Evolutionary conservation across 2,888 invertebrate species (phyloP).

Genomic region (Allacma fusca): DNA sequence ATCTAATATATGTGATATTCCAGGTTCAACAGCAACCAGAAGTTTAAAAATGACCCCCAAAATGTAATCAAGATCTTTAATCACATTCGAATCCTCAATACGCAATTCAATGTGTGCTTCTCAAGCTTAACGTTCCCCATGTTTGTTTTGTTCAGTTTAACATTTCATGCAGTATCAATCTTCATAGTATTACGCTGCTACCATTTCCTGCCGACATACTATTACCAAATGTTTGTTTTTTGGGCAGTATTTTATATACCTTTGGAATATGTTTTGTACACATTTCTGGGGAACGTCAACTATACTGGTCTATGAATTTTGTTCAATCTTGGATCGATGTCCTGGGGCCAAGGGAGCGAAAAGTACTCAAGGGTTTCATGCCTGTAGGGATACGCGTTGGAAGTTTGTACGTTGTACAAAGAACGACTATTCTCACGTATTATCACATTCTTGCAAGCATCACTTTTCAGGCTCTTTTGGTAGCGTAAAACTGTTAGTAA

Average conservation of each 20-base stretch:
- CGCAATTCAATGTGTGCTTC: conserved; percentile 5
- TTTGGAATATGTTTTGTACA: neutral
- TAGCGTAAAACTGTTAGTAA: neutral
- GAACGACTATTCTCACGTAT: conserved; percentile 3
- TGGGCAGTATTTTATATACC: neutral
- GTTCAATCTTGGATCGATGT: conserved; percentile 25
- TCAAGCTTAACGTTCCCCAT: neutral
- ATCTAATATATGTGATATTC: neutral
- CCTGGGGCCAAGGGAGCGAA: neutral
- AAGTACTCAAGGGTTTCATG: neutral
- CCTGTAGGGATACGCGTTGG: conserved; percentile 16
- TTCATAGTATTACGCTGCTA: too few relatives aligned
- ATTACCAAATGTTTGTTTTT: neutral
- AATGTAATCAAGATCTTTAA: neutral
- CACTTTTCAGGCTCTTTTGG: neutral
- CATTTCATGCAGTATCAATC: too few relatives aligned
- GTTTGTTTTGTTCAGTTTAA: too few relatives aligned
- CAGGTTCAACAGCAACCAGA: neutral
- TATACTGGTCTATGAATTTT: conserved; percentile 14
- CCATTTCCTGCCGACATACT: too few relatives aligned
- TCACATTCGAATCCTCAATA: conserved; percentile 10
- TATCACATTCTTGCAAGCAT: conserved; percentile 10
- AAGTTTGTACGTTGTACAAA: conserved; percentile 17
- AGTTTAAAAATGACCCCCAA: neutral
- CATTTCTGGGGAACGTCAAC: conserved; percentile 9